These are phyloP conservation scores for Gobio gobio DNA, from an alignment of 2,113 vertebrate species.

Conservation along the genomic window DNA sequence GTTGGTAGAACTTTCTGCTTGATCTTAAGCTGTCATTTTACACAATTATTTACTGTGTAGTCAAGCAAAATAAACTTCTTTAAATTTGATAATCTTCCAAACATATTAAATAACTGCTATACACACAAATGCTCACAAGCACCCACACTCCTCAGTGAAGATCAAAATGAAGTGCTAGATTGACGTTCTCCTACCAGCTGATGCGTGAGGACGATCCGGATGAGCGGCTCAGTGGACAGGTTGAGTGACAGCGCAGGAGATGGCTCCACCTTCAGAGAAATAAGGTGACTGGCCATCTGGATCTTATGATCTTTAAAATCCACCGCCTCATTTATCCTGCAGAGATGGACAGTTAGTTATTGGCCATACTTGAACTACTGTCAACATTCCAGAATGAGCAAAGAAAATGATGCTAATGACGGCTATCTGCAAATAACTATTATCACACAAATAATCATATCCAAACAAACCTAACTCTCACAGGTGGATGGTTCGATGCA, in stretches of 20 bases:
- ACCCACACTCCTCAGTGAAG: not conserved
- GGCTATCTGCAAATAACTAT: not conserved
- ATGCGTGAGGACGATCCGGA: slow-evolving; percentile 86
- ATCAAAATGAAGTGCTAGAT: not conserved
- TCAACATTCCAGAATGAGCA: not conserved
- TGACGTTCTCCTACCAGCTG: slow-evolving; percentile 79
- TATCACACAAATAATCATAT: not conserved
- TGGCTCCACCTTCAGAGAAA: slow-evolving; percentile 90
- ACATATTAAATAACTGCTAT: not conserved
- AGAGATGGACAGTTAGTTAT: not conserved
- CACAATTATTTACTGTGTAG: not conserved
- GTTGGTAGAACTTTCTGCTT: not conserved
- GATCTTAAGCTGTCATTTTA: not conserved
- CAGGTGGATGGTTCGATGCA: too few species aligned
- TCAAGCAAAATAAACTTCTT: not conserved
- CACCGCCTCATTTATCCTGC: slow-evolving; percentile 83
- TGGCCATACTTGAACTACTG: not conserved
- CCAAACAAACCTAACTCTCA: not conserved
- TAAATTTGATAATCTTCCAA: not conserved
- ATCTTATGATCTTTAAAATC: slow-evolving; percentile 78
- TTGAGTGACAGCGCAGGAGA: slow-evolving; percentile 80
- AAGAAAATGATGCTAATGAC: not conserved
- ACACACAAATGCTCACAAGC: not conserved
- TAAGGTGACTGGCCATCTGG: slow-evolving; percentile 84
- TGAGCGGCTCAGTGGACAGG: slow-evolving; percentile 84